phyloP scores from a whole-genome alignment of 2,888 invertebrate species.

The Ceriagrion tenellum region DNA sequence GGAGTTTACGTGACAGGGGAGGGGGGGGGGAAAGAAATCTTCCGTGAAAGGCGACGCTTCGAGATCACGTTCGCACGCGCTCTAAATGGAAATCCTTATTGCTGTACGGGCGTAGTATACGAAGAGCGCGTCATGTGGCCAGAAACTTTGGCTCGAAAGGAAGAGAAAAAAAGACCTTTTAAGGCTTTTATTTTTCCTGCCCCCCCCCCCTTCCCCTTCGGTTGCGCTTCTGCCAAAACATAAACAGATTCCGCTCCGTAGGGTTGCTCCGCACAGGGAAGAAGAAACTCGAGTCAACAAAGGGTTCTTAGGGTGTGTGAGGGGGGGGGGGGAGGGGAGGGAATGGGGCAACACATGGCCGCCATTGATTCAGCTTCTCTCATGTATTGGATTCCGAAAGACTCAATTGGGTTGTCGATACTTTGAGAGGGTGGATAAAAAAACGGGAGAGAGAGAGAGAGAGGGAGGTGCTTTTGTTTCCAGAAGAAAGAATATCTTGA shows the following conservation, averaged over 20 bases:
- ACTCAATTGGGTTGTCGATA: background rate
- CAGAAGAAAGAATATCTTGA: background rate
- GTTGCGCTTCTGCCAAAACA: conserved; percentile 9
- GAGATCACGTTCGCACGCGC: background rate
- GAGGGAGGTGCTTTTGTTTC: background rate
- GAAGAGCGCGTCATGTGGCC: background rate
- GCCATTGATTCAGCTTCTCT: background rate
- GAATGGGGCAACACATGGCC: background rate
- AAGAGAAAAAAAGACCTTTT: background rate
- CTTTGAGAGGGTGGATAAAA: background rate
- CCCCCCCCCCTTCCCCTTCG: background rate
- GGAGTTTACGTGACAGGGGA: no score
- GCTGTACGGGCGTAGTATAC: background rate
- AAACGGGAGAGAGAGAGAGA: background rate
- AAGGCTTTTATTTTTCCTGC: background rate
- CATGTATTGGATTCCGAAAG: conserved; percentile 7
- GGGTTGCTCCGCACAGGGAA: background rate
- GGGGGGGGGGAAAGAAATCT: no score
- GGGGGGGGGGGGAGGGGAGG: background rate
- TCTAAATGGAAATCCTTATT: background rate
- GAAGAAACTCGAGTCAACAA: background rate
- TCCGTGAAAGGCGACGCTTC: no score
- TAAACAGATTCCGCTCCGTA: conserved; percentile 10
- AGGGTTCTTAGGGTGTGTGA: background rate
- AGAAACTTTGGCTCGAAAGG: background rate